Evolutionary conservation across 1,140 invertebrate genomes (phyloP), one percentile per base, ranked within the genome.

Genomic region (fruit fly (Drosophila melanogaster)): DNA sequence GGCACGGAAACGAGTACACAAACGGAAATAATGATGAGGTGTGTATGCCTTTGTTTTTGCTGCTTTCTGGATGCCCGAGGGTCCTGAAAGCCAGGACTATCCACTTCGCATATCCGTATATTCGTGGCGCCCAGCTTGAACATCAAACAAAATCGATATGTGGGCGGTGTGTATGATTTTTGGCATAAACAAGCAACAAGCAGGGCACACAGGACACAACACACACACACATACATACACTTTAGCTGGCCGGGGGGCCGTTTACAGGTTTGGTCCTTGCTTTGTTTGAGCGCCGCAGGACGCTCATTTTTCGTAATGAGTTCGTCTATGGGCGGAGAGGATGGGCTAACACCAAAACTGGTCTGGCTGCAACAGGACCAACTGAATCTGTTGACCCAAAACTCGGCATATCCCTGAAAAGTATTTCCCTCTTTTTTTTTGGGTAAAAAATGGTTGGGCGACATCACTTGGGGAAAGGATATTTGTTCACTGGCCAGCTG

Each of bases 271-370:
- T 22, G 64, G 74, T 76, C 57, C 74, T 67, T 87, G 83, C 84
- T 86, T 86, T 86, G 83, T 86, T 86, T 86, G 83, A 87, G 70
- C 83, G 83, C 83, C 83, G 83, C 83, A 86, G 83, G 83, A 86
- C 83, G 83, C 83, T 87, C 83, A 86, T 86, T 86, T 86, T 87
- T 83, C 84, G 83, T 86, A 86, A 86, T 86, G 83, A 86, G 83
- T 86, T 86, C 87, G 84, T 74, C 83, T 79, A 87, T 79, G 64
- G 67, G 40, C 53, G 35, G 35, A 26, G 35, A 57, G 66, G 66
- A 57, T 56, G 66, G 51, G 64, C 43, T 47, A 70, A 69, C 56
- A 69, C 15, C 17, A 19, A 24, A 22, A n/a, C 8, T 56, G 38
- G n/a, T 17, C 38, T 26, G 37, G 22, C 37, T 55, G n/a, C 30